phyloP scores from a whole-genome alignment of 2,888 invertebrate species.

The Cinara cedri region DNA sequence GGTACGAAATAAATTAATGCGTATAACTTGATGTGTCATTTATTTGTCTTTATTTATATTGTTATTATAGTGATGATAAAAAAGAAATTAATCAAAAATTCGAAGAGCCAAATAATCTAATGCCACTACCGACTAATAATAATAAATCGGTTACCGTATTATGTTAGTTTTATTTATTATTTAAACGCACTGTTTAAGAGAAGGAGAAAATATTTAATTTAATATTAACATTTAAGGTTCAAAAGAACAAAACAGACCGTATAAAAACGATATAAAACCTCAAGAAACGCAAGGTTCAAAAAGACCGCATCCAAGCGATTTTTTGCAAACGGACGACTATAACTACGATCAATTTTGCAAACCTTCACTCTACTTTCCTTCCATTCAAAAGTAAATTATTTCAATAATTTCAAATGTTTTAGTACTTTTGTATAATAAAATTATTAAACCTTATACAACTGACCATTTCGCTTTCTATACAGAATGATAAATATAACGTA shows the following conservation, averaged over 20 bases:
- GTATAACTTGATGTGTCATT: no score
- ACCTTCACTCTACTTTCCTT: background rate
- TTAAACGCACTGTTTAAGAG: no score
- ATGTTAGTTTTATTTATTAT: background rate
- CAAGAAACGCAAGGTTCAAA: conserved; percentile 26
- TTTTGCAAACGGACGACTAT: conserved; percentile 60
- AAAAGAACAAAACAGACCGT: background rate
- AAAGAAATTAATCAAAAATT: conserved; percentile 18
- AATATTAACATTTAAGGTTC: background rate
- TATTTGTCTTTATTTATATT: background rate
- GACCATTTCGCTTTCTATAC: background rate
- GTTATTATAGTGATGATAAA: conserved; percentile 16
- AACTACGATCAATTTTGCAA: conserved; percentile 60
- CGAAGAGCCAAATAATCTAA: background rate
- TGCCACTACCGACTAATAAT: background rate
- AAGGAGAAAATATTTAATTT: background rate
- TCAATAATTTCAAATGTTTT: background rate
- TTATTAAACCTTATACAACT: background rate
- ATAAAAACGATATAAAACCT: conserved; percentile 4
- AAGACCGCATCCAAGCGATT: conserved; percentile 22
- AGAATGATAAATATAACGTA: no score
- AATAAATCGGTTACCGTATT: conserved; percentile 12
- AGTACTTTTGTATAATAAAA: background rate
- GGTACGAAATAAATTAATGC: background rate
- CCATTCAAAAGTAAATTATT: conserved; percentile 32